A percentile compares a stretch with the other conserved stretches of the same genome.
Evolutionary conservation across 2,888 invertebrate species (phyloP).

Genomic region (Eupsilia transversa): DNA sequence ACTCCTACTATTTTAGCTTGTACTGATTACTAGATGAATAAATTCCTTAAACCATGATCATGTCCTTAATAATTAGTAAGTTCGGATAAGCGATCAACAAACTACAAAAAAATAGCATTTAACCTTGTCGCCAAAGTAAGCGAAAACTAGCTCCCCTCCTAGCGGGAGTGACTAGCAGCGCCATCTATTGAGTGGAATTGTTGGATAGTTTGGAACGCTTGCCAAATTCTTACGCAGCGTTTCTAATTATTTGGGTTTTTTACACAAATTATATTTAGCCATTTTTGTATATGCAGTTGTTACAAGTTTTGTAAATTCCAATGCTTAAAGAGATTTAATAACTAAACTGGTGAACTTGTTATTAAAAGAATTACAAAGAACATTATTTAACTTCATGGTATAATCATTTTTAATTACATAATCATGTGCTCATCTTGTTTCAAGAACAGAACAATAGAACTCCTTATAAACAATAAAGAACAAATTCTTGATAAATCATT

Average conservation of each 20-base stretch:
- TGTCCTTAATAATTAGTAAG: background rate
- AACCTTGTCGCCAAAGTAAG: background rate
- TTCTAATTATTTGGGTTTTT: background rate
- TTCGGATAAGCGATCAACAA: background rate
- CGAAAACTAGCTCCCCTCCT: background rate
- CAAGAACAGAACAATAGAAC: background rate
- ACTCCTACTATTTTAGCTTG: background rate
- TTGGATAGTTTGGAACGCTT: background rate
- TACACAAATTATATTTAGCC: background rate
- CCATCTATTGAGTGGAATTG: slow-evolving; percentile 72
- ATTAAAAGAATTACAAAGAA: background rate
- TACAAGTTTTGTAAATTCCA: background rate
- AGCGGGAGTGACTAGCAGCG: slow-evolving; percentile 63
- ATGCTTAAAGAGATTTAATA: no score
- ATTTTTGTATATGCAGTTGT: background rate
- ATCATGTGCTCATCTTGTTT: background rate
- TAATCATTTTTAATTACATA: background rate
- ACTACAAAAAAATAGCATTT: background rate
- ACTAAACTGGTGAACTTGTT: background rate
- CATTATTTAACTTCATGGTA: background rate
- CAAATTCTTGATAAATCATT: background rate
- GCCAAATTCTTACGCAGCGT: background rate
- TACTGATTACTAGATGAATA: background rate
- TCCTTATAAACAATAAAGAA: background rate
- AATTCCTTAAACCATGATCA: background rate